Evolutionary conservation across 2,113 vertebrate genomes (phyloP).

Genomic region (Stigmatopora nigra): DNA sequence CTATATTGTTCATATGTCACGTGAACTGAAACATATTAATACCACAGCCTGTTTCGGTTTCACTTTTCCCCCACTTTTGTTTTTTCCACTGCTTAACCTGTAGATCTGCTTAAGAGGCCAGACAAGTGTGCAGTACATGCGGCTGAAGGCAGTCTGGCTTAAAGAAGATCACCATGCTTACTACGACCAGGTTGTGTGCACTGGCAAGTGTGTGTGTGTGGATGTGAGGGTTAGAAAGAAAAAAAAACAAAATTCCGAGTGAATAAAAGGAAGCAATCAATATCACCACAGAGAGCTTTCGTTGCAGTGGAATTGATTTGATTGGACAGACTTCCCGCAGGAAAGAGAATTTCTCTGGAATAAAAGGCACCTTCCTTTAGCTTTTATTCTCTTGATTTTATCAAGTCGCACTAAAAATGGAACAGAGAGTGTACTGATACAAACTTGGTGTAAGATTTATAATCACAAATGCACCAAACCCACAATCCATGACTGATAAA

Average conservation of each 20-base stretch:
- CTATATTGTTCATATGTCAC: background rate
- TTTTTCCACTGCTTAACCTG: conserved; percentile 40
- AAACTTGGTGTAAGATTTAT: too few relatives aligned
- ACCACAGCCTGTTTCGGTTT: background rate
- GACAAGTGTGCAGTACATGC: conserved; percentile 26
- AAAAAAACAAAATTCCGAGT: conserved; percentile 19
- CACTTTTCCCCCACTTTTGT: conserved; percentile 30
- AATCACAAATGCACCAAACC: background rate
- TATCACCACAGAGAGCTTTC: conserved; percentile 37
- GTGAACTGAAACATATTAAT: background rate
- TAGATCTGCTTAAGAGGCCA: conserved; percentile 52
- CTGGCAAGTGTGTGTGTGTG: background rate
- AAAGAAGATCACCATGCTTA: conserved; percentile 43
- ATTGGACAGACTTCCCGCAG: conserved; percentile 28
- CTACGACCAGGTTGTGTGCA: conserved; percentile 4
- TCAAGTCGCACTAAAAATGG: background rate
- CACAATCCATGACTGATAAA: background rate
- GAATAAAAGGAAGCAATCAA: conserved; percentile 52
- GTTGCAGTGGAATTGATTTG: conserved; percentile 39
- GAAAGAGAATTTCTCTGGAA: conserved; percentile 20
- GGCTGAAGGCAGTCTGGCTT: conserved; percentile 38
- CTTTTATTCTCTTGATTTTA: background rate
- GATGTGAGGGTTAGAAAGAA: conserved; percentile 21
- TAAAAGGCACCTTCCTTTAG: background rate
- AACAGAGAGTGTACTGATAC: background rate